A percentile compares a stretch with the other conserved stretches of the same genome.
phyloP scores from a whole-genome alignment of 2,797 vertebrate genomes.

The Holocentrus rufus region DNA sequence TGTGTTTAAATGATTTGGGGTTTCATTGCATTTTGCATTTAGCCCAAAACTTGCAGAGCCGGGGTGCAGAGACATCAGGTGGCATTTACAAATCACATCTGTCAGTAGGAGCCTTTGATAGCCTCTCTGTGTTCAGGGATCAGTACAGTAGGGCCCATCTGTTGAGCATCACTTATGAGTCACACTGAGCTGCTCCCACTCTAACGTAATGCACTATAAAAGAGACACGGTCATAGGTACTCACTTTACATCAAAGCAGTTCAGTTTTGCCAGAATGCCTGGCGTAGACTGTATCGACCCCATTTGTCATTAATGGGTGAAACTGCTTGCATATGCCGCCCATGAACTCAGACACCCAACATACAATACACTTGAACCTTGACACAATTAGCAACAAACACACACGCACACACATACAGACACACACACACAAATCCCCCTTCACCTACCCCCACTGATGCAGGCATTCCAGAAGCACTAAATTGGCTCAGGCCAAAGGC shows the following conservation, averaged over 20 bases:
- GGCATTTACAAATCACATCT: conserved; percentile 10
- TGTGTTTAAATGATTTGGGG: neutral
- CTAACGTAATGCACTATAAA: neutral
- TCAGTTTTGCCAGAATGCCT: neutral
- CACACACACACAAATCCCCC: conserved; percentile 11
- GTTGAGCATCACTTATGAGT: neutral
- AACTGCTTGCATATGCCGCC: conserved; percentile 13
- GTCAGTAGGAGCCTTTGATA: conserved; percentile 5
- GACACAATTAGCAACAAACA: conserved; percentile 18
- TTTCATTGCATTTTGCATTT: neutral
- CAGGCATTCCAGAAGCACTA: conserved; percentile 30
- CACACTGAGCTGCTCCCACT: neutral
- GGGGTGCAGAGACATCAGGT: conserved; percentile 9
- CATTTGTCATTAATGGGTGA: neutral
- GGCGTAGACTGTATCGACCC: neutral
- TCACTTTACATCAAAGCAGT: neutral
- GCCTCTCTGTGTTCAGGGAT: conserved; percentile 11
- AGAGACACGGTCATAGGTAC: neutral
- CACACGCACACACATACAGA: conserved; percentile 24
- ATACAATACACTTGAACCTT: conserved; percentile 4
- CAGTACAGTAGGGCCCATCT: neutral
- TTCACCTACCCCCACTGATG: conserved; percentile 14
- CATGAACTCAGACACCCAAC: conserved; percentile 6
- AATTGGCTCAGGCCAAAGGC: conserved; percentile 31
- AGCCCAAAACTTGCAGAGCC: neutral